phyloP scores from a whole-genome alignment of 2,113 vertebrate species.

The Anser cygnoides region DNA sequence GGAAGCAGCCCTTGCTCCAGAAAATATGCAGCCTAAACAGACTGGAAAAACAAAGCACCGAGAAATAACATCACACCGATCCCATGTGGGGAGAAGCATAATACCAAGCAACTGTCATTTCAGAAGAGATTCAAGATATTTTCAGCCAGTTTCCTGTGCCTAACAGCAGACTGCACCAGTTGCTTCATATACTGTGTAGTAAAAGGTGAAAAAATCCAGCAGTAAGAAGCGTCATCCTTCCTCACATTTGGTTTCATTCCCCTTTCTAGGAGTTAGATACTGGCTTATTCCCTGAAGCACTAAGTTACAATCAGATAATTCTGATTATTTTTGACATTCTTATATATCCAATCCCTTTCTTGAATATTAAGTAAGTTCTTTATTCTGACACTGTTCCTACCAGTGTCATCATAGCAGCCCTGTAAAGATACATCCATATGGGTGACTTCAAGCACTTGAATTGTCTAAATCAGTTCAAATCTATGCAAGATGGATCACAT shows the following conservation, averaged over 20 bases:
- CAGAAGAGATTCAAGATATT: not conserved
- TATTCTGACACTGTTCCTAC: not conserved
- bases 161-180: not conserved
- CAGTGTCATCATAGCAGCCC: not conserved
- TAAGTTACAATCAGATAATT: not conserved
- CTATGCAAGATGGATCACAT: not conserved
- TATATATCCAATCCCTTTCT: not conserved
- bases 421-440: not conserved
- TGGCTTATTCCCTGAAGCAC: not conserved
- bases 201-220: not conserved
- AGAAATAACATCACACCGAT: not conserved
- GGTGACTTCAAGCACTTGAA: not conserved
- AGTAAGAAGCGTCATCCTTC: not conserved
- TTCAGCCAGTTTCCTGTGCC: not conserved
- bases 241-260: not conserved
- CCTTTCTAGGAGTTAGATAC: not conserved
- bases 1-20: not conserved
- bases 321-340: not conserved
- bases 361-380: not conserved
- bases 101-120: not conserved
- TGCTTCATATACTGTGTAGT: not conserved
- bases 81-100: not conserved
- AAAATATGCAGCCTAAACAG: not conserved
- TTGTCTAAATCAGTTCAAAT: not conserved
- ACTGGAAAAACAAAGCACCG: not conserved